phyloP scores from a whole-genome alignment of 2,888 invertebrate genomes.

The Dynastes hyllus region DNA sequence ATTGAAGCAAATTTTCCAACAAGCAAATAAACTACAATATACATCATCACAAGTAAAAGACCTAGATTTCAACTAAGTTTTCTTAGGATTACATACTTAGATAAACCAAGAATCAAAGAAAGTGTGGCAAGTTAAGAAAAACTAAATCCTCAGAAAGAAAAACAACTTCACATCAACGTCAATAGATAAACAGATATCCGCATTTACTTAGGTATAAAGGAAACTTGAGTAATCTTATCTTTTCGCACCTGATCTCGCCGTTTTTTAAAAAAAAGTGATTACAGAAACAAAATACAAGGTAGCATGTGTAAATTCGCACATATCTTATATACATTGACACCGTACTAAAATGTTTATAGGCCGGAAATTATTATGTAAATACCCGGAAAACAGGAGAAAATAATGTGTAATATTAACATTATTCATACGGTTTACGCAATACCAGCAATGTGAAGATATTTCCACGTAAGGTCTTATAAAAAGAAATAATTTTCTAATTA shows the following conservation, averaged over 20 bases:
- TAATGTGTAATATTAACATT: background rate
- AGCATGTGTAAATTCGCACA: background rate
- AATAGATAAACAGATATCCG: slow-evolving; percentile 15
- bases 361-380: slow-evolving; percentile 37
- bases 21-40: too few species aligned
- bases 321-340: slow-evolving; percentile 3
- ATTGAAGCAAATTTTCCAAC: too few species aligned
- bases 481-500: background rate
- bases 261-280: background rate
- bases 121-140: too few species aligned
- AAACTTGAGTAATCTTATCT: slow-evolving; percentile 27
- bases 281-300: slow-evolving; percentile 8
- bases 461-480: background rate
- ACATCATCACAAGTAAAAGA: too few species aligned
- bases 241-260: slow-evolving; percentile 26
- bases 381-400: slow-evolving; percentile 19
- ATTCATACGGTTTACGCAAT: slow-evolving; percentile 43
- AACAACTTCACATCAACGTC: background rate
- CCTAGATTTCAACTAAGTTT: too few species aligned
- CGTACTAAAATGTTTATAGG: background rate
- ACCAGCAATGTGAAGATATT: slow-evolving; percentile 13
- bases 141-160: background rate
- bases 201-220: background rate
- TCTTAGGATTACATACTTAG: too few species aligned
- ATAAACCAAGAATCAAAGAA: too few species aligned